phyloP scores from a whole-genome alignment of 2,113 vertebrate genomes.

The Ctenodactylus gundi region DNA sequence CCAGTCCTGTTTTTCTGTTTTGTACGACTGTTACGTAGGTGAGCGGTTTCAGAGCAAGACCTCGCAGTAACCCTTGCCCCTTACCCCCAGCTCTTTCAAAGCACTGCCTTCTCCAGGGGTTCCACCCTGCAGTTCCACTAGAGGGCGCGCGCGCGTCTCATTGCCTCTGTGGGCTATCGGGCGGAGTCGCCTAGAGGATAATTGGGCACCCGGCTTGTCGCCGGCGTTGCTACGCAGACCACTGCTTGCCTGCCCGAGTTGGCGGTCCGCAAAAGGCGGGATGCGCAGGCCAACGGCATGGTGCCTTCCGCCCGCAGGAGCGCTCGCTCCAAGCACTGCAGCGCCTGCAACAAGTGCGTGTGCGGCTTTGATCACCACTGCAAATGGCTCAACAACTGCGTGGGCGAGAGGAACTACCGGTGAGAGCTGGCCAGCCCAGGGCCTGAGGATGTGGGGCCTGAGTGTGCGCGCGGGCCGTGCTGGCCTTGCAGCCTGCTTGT shows the following conservation, averaged over 20 bases:
- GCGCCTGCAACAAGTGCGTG: constrained; percentile 97
- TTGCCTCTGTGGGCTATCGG: fast-evolving
- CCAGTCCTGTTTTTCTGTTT: no score
- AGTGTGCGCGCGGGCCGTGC: neutral
- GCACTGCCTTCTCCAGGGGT: neutral
- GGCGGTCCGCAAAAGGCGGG: fast-evolving
- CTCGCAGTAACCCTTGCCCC: no score
- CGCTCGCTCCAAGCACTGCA: constrained; percentile 96
- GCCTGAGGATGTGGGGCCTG: neutral
- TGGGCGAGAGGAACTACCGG: constrained; percentile 97
- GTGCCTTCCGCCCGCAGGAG: constrained; percentile 83
- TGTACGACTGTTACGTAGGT: neutral
- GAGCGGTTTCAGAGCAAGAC: neutral
- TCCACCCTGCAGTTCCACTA: neutral
- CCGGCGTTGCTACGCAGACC: fast-evolving
- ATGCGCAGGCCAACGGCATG: fast-evolving
- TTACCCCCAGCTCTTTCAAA: neutral
- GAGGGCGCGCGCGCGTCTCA: constrained; percentile 50
- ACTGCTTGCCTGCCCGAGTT: fast-evolving
- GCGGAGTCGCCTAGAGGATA: neutral
- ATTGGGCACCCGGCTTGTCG: neutral
- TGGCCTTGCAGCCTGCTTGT: neutral
- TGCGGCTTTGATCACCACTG: constrained; percentile 98
- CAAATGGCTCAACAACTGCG: constrained; percentile 99
- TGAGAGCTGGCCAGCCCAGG: neutral